Percentiles rank a stretch among this genome's conserved stretches.
These are phyloP conservation scores for Xanthia togata DNA, from an alignment of 2,888 invertebrate genomes.

Conservation along the genomic window DNA sequence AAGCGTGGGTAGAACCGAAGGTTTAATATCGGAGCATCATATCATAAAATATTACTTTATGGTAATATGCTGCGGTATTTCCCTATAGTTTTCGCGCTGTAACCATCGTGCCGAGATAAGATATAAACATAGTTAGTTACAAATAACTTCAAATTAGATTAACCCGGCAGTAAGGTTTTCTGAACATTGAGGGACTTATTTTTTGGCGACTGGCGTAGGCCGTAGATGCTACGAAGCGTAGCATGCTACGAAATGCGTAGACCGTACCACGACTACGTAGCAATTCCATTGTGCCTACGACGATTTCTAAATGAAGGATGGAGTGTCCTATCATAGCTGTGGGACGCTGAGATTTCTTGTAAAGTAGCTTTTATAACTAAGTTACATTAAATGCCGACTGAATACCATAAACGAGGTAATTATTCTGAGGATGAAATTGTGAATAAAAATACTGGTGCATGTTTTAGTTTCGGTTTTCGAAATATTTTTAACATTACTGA, in stretches of 20 bases:
- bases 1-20: slow-evolving; percentile 39
- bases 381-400: neutral
- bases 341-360: neutral
- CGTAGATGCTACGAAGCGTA: slow-evolving; percentile 18
- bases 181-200: neutral
- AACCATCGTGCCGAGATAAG: slow-evolving; percentile 37
- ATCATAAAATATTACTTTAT: slow-evolving; percentile 61
- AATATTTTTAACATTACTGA: no score
- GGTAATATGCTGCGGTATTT: slow-evolving; percentile 50
- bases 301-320: neutral
- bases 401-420: no score
- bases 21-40: slow-evolving; percentile 53
- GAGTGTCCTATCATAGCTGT: neutral
- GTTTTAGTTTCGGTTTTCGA: no score
- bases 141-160: slow-evolving; percentile 22
- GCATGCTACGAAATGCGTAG: slow-evolving; percentile 30
- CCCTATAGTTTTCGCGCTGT: slow-evolving; percentile 48
- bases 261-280: slow-evolving; percentile 6
- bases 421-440: no score
- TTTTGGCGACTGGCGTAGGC: neutral
- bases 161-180: slow-evolving; percentile 6
- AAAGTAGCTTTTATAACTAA: neutral
- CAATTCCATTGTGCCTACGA: slow-evolving; percentile 6
- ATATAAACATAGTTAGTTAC: slow-evolving; percentile 33
- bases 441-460: no score